These are phyloP conservation scores for Chelonia mydas DNA, from an alignment of 2,797 vertebrate species.

Conservation along the genomic window DNA sequence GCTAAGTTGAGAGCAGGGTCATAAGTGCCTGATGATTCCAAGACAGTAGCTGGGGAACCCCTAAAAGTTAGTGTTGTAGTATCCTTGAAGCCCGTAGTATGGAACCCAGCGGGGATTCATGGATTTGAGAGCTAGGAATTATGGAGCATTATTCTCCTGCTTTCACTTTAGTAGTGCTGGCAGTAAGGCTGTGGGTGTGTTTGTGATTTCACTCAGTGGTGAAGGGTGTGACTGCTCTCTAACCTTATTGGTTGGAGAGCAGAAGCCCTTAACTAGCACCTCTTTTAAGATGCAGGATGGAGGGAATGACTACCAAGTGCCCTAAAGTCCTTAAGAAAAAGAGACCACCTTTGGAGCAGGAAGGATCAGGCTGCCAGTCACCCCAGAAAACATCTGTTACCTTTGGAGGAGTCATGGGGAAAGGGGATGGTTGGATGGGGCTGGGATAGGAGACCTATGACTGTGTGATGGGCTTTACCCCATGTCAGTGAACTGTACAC, in stretches of 20 bases:
- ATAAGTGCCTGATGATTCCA: neutral
- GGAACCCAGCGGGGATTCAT: neutral
- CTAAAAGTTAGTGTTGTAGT: neutral
- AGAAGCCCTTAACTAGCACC: neutral
- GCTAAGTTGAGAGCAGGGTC: neutral
- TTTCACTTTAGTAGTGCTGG: neutral
- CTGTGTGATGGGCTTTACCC: neutral
- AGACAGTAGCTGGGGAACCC: neutral
- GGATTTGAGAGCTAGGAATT: neutral
- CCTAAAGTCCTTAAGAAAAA: neutral
- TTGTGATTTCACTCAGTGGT: neutral
- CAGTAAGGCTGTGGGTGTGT: neutral
- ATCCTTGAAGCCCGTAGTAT: no score
- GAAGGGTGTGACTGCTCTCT: neutral
- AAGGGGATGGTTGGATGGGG: neutral
- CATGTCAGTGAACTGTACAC: fast-evolving
- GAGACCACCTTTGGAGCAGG: neutral
- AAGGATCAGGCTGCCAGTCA: no score
- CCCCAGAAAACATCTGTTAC: no score
- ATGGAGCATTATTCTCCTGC: neutral
- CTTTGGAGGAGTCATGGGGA: neutral
- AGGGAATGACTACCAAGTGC: neutral
- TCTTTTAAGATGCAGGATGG: neutral
- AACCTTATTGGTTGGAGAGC: neutral
- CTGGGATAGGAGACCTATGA: neutral